Evolutionary conservation across 37 sponge, comb jelly and placozoan species (phyloP).

Genomic region (Trichoplax adhaerens): DNA sequence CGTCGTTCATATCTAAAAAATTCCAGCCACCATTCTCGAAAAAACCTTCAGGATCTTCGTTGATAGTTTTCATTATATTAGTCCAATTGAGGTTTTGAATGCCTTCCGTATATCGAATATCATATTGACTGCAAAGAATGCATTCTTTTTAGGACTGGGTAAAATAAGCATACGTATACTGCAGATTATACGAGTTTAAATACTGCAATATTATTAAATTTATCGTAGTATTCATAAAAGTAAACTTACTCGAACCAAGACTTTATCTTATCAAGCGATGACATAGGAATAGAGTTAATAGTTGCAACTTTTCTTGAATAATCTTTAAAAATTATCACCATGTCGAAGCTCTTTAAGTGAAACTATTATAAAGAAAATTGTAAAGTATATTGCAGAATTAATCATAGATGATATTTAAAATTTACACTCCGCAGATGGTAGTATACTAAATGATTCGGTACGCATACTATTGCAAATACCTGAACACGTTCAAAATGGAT

Average conservation of each 20-base stretch:
- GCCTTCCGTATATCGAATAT: slow-evolving; percentile 96
- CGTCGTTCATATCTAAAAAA: slow-evolving; percentile 69
- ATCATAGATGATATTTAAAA: too few species aligned
- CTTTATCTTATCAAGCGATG: slow-evolving; percentile 74
- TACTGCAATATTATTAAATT: neutral
- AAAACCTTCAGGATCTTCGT: slow-evolving; percentile 88
- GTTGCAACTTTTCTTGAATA: slow-evolving; percentile 78
- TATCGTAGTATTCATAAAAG: neutral
- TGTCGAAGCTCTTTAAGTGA: slow-evolving; percentile 96
- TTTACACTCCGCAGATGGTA: too few species aligned
- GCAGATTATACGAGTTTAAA: neutral
- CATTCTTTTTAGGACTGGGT: neutral
- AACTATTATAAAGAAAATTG: slow-evolving; percentile 39
- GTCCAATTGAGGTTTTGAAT: slow-evolving; percentile 92
- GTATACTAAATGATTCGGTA: too few species aligned
- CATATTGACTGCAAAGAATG: slow-evolving; percentile 55
- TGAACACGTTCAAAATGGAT: slow-evolving; percentile 95
- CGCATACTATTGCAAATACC: slow-evolving; percentile 17
- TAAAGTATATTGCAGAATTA: neutral
- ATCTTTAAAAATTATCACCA: slow-evolving; percentile 96
- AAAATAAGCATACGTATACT: neutral
- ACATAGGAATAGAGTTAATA: slow-evolving; percentile 85
- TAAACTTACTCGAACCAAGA: slow-evolving; percentile 87
- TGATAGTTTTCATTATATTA: slow-evolving; percentile 98
- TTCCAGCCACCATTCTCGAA: slow-evolving; percentile 93